Evolutionary conservation across 2,888 invertebrate genomes (phyloP), one percentile per base, ranked within the genome.

Genomic region (Deroplatys truncata): DNA sequence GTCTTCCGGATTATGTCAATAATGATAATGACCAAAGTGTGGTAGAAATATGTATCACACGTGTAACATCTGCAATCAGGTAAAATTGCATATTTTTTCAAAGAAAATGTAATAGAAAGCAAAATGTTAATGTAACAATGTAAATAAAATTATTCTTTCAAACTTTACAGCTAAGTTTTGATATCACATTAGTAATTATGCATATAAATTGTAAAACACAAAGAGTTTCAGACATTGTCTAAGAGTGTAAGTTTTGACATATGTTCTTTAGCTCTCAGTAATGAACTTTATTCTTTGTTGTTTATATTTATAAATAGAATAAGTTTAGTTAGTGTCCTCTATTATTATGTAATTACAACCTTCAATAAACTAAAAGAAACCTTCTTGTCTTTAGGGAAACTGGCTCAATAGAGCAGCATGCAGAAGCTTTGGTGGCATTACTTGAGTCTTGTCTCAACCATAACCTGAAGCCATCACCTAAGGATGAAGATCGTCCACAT

Each of bases 11-110:
- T 92, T 99, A 98, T 93, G 95, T 96, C 86, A 96, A 96, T 91
- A 98, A 97, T 93, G 97, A 97, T 93, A 97, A 98, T 94, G 98
- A 98, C 93, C 98, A 99, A 94, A 98, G 98, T 92, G 97, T 98
- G 90, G 98, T 98, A 91, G 98, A 99, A 94, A 98, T 99, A 92
- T 98, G 98, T 93, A 96, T 99, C 90, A 98, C 98, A 1, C 94
- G 98, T 91, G 97, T 98, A 84, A 98, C 98, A 84, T 97, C 98
- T 91, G 98, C 98, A 92, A 97, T 98, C 91, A 96, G 98, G 95
- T 95, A 91, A 88, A 85, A 72, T 72, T 72, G 13, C 2, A 1
- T 13, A 13, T 1, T 43, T 43, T 43, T 43, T 13, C 10, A 43
- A 43, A 13, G 43, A 13, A 43, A 13, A 28, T 88, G 25, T 85